These are phyloP conservation scores for Lonchura striata DNA, from an alignment of 2,113 vertebrate genomes.

Conservation along the genomic window DNA sequence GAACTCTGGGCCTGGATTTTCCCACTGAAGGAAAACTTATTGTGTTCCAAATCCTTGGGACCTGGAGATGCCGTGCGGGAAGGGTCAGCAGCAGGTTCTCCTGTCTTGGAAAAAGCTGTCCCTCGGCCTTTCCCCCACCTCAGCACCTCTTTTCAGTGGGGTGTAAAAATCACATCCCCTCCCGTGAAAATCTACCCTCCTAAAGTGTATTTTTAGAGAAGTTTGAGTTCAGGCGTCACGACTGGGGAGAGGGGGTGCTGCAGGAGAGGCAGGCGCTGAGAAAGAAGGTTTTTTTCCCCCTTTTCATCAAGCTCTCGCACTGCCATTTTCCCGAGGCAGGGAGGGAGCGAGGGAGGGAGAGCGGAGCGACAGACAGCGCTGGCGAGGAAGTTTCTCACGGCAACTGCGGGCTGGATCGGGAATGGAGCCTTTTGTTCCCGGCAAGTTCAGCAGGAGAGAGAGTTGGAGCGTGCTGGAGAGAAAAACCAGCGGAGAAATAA, in stretches of 20 bases:
- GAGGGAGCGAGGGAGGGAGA: constrained; percentile 46
- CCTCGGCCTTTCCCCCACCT: background rate
- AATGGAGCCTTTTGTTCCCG: constrained; percentile 73
- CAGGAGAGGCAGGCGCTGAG: background rate
- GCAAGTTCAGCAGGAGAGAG: constrained; percentile 55
- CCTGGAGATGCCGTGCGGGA: background rate
- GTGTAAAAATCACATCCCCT: background rate
- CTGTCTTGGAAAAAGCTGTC: background rate
- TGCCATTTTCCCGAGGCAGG: constrained; percentile 73
- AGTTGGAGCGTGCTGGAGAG: constrained; percentile 48
- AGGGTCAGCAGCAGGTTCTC: background rate
- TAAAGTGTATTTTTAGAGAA: constrained; percentile 26
- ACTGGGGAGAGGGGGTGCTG: background rate
- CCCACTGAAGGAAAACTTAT: constrained; percentile 18
- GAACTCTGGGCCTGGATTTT: constrained; percentile 33
- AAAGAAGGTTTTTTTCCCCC: background rate
- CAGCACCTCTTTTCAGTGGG: background rate
- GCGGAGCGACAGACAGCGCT: constrained; percentile 35
- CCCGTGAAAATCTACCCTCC: background rate
- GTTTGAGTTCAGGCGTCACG: constrained; percentile 8
- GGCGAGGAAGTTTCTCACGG: constrained; percentile 65
- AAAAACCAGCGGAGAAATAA: constrained; percentile 54
- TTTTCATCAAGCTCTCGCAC: constrained; percentile 44
- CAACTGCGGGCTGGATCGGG: constrained; percentile 74
- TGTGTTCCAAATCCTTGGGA: background rate